These are phyloP conservation scores for Cinara cedri DNA, from an alignment of 2,888 invertebrate species.

Conservation along the genomic window DNA sequence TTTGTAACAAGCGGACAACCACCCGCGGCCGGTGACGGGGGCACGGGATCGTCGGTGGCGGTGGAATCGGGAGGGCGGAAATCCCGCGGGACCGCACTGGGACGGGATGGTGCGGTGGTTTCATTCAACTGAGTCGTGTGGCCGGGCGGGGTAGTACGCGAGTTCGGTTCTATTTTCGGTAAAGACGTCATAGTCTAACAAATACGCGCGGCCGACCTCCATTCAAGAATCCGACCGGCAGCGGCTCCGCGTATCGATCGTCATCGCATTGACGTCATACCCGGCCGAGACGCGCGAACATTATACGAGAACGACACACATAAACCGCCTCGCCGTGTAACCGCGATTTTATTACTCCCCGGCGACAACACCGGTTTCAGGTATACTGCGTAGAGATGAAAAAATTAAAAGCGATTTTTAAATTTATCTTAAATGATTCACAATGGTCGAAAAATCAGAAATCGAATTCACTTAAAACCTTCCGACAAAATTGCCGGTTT, in stretches of 20 bases:
- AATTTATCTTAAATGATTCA: too few species aligned
- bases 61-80: background rate
- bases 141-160: too few species aligned
- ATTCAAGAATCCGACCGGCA: conserved; percentile 41
- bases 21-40: background rate
- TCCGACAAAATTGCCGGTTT: background rate
- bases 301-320: conserved; percentile 20
- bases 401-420: too few species aligned
- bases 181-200: conserved; percentile 36
- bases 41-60: background rate
- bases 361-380: too few species aligned
- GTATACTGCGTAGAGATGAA: too few species aligned
- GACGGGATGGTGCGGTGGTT: conserved; percentile 20
- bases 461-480: background rate
- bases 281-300: background rate
- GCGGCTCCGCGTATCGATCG: conserved; percentile 29
- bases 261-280: conserved; percentile 35
- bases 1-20: too few species aligned
- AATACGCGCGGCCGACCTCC: conserved; percentile 41
- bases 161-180: conserved; percentile 37
- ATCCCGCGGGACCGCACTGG: background rate
- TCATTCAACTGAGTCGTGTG: conserved; percentile 30
- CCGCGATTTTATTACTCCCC: conserved; percentile 4
- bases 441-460: too few species aligned
- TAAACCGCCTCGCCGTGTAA: conserved; percentile 6